A percentile compares a stretch with the other conserved stretches of the same genome.
Evolutionary conservation across 2,113 vertebrate species (phyloP).

Genomic region (Channa maculata): DNA sequence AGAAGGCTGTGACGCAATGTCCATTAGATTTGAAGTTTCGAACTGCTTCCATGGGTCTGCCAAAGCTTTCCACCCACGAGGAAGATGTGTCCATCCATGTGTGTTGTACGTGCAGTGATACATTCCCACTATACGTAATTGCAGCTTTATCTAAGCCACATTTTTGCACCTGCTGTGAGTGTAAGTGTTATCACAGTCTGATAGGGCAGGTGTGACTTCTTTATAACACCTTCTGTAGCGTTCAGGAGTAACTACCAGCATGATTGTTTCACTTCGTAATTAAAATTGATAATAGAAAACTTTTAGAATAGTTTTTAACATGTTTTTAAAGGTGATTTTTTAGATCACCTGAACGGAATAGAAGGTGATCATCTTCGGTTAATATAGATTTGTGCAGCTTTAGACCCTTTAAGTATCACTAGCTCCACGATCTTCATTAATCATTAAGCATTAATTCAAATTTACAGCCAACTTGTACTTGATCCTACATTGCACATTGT

Average conservation of each 20-base stretch:
- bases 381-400: neutral
- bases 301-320: too few relatives aligned
- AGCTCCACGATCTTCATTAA: neutral
- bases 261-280: neutral
- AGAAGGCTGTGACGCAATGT: too few relatives aligned
- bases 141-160: constrained; percentile 31
- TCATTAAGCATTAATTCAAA: neutral
- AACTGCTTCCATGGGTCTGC: too few relatives aligned
- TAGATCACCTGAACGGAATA: neutral
- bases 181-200: neutral
- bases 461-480: too few relatives aligned
- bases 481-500: too few relatives aligned
- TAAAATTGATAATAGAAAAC: too few relatives aligned
- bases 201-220: constrained; percentile 21
- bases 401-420: neutral
- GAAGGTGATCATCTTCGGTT: too few relatives aligned
- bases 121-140: neutral
- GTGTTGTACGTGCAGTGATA: constrained; percentile 19
- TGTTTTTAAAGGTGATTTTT: neutral
- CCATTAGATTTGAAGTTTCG: too few relatives aligned
- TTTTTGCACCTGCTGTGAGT: constrained; percentile 27
- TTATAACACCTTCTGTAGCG: neutral
- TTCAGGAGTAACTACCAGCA: neutral
- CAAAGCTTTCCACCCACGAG: too few relatives aligned
- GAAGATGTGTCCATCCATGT: neutral